Evolutionary conservation across 2,113 vertebrate species (phyloP).

Genomic region (Chloebia gouldiae): DNA sequence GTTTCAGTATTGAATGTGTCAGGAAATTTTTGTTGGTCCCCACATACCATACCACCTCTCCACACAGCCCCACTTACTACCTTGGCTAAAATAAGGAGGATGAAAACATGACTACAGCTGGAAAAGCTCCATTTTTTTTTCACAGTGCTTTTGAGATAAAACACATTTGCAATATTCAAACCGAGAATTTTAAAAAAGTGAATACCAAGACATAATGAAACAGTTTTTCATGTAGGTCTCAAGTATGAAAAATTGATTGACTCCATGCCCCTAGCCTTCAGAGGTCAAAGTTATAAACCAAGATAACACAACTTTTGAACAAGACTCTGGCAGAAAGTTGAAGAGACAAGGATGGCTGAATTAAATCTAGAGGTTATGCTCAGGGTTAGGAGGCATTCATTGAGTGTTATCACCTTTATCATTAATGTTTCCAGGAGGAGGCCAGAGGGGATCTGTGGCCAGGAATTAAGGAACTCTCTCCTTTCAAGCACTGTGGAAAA

Average conservation of each 20-base stretch:
- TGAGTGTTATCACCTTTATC: background rate
- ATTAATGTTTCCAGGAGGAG: background rate
- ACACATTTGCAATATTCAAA: background rate
- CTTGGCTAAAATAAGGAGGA: background rate
- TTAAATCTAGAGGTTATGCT: constrained; percentile 28
- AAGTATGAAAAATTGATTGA: constrained; percentile 44
- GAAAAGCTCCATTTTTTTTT: background rate
- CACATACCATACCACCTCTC: background rate
- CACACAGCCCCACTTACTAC: too few species aligned
- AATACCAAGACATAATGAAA: background rate
- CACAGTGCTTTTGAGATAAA: background rate
- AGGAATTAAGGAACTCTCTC: background rate
- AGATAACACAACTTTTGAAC: constrained; percentile 10
- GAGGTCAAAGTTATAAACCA: constrained; percentile 34
- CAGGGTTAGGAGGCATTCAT: background rate
- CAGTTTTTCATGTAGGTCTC: background rate
- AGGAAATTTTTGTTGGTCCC: background rate
- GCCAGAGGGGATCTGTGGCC: background rate
- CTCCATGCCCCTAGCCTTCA: background rate
- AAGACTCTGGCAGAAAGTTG: background rate
- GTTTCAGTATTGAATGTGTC: background rate
- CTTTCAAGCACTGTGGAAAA: background rate
- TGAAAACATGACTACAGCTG: background rate
- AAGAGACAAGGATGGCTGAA: constrained; percentile 10
- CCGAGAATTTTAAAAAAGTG: background rate